Conservation (phyloP, 2,113 vertebrate species). For the Stegostoma tigrinum region DNA sequence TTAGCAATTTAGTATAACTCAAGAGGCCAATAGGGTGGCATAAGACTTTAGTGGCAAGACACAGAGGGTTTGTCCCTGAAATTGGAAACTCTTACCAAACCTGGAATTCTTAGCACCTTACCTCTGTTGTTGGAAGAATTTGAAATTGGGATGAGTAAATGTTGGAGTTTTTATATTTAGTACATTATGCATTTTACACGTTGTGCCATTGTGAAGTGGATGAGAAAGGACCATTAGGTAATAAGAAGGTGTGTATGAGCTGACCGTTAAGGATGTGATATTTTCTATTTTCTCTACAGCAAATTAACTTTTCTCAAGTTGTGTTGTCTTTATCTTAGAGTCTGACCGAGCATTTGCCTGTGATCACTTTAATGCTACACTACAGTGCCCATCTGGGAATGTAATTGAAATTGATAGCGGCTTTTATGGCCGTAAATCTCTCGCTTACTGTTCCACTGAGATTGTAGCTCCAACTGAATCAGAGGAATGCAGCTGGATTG, state of each 20-base stretch:
- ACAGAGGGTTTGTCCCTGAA: neutral
- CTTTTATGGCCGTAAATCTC: conserved; percentile 73
- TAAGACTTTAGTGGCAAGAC: neutral
- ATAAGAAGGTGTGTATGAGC: neutral
- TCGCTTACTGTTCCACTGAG: conserved; percentile 65
- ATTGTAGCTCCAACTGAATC: conserved; percentile 42
- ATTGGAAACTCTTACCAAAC: neutral
- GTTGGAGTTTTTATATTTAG: neutral
- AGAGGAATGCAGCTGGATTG: conserved; percentile 72
- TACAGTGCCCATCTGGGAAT: conserved; percentile 78
- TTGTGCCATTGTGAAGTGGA: neutral
- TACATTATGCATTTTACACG: neutral
- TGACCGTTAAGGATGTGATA: neutral
- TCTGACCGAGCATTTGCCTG: conserved; percentile 68
- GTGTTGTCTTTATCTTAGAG: conserved; percentile 51
- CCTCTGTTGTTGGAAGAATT: neutral
- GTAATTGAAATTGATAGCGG: conserved; percentile 73
- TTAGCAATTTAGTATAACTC: neutral
- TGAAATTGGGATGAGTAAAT: neutral
- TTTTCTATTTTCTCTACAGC: neutral
- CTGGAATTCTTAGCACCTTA: neutral
- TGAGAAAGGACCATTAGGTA: neutral
- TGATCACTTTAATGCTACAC: conserved; percentile 63
- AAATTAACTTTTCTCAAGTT: neutral
- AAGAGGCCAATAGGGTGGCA: too few relatives aligned